Base-by-base conservation (phyloP, 2,113 vertebrate species). In the Nothobranchius kuhntae region DNA sequence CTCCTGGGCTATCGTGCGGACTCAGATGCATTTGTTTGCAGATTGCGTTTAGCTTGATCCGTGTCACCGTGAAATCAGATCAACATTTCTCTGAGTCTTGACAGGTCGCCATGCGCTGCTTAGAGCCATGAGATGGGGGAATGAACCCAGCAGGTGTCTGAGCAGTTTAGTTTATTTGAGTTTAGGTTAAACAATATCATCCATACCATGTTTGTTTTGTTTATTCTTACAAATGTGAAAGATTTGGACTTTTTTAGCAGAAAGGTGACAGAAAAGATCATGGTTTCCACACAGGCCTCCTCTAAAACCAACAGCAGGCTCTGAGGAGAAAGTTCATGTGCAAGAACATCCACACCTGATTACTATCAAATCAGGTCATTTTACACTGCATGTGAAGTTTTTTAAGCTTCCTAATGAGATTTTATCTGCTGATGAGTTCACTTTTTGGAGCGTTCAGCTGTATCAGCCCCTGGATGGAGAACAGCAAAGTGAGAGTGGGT, bases 61-160 rank as follows among this genome's bases (percentile, higher is more conserved):
- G 36, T 58, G 77, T 36, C 77, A 80, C 68, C 53, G 56, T 58
- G 52, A 72, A 82, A 85, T 80, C 84, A 63, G 65, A 86, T 80
- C 61, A 63, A 53, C 55, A 2, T 63, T 52, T 54, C 45, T 77
- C 56, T 65, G 26, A 44, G 36, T 68, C 70, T 9, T 13, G 57
- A 53, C 71, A 38, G 58, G 58, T 57, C 42, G 73, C 65, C 26
- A 70, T 55, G 9, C 12, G 26, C 6, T 47, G 13, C 59, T n/a
- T 65, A 61, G 65, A 67, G 46, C 45, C 64, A 56, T 21, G 15
- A 70, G 68, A 17, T 24, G 17, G 9, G 21, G 51, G 50, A 62
- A 36, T 1, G 52, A 70, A 9, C 44, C 21, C 53, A 48, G 51
- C 21, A 52, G 46, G 64, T 13, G 60, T 77, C 65, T 6, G 15